Evolutionary conservation across 2,888 invertebrate species (phyloP).

Genomic region (Tipula confusa): DNA sequence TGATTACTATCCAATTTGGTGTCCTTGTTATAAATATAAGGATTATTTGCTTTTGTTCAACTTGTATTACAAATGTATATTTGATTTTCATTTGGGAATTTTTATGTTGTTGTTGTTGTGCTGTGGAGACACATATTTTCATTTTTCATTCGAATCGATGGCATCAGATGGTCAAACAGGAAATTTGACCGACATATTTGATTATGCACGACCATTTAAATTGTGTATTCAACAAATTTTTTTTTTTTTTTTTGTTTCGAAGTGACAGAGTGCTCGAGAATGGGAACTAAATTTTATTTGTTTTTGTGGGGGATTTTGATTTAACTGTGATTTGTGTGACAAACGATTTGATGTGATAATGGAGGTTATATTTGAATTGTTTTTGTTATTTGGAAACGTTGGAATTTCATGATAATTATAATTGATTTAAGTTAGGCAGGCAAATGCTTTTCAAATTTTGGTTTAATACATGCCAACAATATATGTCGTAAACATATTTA

Average conservation of each 20-base stretch:
- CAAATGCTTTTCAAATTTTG: too few relatives aligned
- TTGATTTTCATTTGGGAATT: not conserved
- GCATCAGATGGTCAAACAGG: not conserved
- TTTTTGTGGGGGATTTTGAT: not conserved
- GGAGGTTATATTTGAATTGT: too few relatives aligned
- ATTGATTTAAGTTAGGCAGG: too few relatives aligned
- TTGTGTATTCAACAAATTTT: not conserved
- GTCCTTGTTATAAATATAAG: not conserved
- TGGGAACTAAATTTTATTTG: not conserved
- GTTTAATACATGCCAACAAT: too few relatives aligned
- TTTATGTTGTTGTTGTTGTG: too few relatives aligned
- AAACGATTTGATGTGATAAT: too few relatives aligned
- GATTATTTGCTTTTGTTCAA: not conserved
- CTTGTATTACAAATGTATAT: not conserved
- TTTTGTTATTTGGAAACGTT: too few relatives aligned
- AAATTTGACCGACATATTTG: constrained; percentile 12
- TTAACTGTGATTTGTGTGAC: too few relatives aligned
- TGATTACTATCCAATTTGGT: constrained; percentile 16
- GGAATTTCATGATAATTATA: too few relatives aligned
- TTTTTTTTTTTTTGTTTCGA: too few relatives aligned
- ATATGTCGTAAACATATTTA: too few relatives aligned
- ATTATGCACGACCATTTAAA: not conserved
- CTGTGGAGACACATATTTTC: not conserved
- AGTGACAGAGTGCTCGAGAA: too few relatives aligned
- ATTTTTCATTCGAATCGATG: not conserved